phyloP scores from a whole-genome alignment of 2,888 invertebrate species.

The Agrochola litura region DNA sequence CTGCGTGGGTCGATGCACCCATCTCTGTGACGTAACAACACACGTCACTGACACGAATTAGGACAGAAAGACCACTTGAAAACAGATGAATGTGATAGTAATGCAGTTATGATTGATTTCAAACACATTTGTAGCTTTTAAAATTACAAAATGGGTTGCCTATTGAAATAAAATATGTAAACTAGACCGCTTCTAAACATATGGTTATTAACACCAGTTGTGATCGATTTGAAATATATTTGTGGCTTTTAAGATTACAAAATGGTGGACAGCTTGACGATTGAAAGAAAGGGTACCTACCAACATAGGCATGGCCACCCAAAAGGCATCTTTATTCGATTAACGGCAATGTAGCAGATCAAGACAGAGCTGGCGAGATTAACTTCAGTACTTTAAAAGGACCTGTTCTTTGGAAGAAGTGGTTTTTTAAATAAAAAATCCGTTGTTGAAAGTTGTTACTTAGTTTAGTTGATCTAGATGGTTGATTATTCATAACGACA shows the following conservation, averaged over 20 bases:
- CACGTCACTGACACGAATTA: slow-evolving; percentile 17
- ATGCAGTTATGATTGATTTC: not conserved
- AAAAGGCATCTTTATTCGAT: not conserved
- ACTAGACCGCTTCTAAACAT: not conserved
- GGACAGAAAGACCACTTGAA: slow-evolving; percentile 43
- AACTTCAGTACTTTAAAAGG: not conserved
- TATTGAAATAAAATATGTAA: not conserved
- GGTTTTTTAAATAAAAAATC: no score
- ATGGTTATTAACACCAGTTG: no score
- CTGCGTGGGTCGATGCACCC: slow-evolving; percentile 82
- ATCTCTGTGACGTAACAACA: slow-evolving; percentile 65
- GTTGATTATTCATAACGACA: no score
- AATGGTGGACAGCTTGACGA: not conserved
- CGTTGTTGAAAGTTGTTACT: no score
- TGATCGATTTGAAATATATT: not conserved
- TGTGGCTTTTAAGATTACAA: not conserved
- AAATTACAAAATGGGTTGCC: not conserved
- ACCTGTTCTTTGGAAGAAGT: not conserved
- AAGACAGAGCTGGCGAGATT: not conserved
- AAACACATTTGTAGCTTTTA: not conserved
- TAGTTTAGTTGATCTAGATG: no score
- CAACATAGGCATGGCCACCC: not conserved
- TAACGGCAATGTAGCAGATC: not conserved
- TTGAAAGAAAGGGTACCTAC: not conserved
- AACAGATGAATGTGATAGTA: not conserved